phyloP scores from a whole-genome alignment of 2,113 vertebrate species.

The Syngnathoides biaculeatus region DNA sequence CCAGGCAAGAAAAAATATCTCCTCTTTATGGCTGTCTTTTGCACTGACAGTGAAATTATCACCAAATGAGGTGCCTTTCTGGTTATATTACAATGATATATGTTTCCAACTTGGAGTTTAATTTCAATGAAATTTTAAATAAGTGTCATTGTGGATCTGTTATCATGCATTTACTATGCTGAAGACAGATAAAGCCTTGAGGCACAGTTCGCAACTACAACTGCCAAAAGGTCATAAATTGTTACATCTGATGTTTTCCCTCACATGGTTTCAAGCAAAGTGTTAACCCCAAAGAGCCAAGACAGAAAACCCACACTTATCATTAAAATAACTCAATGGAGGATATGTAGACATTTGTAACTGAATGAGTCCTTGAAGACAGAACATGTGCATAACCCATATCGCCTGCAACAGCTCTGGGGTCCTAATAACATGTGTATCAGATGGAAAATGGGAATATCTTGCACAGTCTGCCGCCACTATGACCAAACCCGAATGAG shows the following conservation, averaged over 20 bases:
- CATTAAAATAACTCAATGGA: conserved; percentile 13
- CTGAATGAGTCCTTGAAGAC: conserved; percentile 1
- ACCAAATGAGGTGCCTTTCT: neutral
- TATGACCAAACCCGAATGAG: neutral
- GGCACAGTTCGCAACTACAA: neutral
- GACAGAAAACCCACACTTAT: conserved; percentile 4
- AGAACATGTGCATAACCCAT: conserved; percentile 5
- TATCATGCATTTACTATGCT: neutral
- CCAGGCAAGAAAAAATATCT: conserved; percentile 26
- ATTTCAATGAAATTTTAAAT: neutral
- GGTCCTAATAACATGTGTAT: neutral
- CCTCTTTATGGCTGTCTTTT: conserved; percentile 9
- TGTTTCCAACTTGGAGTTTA: neutral
- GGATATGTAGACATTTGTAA: conserved; percentile 14
- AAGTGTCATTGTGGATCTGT: neutral
- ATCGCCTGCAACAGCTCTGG: neutral
- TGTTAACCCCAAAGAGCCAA: neutral
- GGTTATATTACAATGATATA: neutral
- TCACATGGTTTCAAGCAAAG: neutral
- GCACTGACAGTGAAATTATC: conserved; percentile 7
- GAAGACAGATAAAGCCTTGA: neutral
- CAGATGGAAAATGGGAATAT: neutral
- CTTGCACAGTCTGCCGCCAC: neutral
- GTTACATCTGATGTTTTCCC: neutral
- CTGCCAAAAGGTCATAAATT: neutral